These are phyloP conservation scores for Tursiops truncatus DNA, from an alignment of 2,113 vertebrate species.

Conservation along the genomic window DNA sequence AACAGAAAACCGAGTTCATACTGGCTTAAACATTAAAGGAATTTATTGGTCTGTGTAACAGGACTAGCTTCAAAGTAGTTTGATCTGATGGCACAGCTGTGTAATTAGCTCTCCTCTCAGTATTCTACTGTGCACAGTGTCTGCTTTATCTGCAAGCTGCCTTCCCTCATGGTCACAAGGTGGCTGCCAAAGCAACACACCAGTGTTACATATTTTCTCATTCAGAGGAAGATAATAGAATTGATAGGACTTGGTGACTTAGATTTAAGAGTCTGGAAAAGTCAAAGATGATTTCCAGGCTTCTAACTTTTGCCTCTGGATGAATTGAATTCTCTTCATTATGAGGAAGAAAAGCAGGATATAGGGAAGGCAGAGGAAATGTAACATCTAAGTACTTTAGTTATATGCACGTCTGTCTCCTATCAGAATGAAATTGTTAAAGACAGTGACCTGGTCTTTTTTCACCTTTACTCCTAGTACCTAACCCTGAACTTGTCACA, in stretches of 20 bases:
- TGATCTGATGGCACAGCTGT: not conserved
- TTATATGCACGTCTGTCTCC: not conserved
- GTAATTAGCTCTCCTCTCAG: not conserved
- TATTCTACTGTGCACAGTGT: not conserved
- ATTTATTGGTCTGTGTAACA: not conserved
- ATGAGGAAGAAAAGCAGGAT: not conserved
- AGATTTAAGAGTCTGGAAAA: constrained; percentile 24
- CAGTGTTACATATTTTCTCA: not conserved
- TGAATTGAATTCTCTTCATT: not conserved
- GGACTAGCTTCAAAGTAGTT: not conserved
- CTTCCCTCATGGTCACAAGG: not conserved
- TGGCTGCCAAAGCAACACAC: not conserved
- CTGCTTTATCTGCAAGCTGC: not conserved
- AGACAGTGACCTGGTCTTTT: not conserved
- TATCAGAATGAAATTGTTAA: not conserved
- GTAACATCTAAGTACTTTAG: not conserved
- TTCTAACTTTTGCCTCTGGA: not conserved
- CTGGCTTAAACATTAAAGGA: not conserved
- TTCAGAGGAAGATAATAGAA: not conserved
- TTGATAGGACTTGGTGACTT: not conserved
- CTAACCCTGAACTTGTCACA: not conserved
- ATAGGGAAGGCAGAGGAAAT: not conserved
- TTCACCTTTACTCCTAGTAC: not conserved
- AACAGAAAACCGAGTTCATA: not conserved
- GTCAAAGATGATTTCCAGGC: not conserved